Evolutionary conservation across 2,888 invertebrate species (phyloP).

Genomic region (Mylabris sibirica): DNA sequence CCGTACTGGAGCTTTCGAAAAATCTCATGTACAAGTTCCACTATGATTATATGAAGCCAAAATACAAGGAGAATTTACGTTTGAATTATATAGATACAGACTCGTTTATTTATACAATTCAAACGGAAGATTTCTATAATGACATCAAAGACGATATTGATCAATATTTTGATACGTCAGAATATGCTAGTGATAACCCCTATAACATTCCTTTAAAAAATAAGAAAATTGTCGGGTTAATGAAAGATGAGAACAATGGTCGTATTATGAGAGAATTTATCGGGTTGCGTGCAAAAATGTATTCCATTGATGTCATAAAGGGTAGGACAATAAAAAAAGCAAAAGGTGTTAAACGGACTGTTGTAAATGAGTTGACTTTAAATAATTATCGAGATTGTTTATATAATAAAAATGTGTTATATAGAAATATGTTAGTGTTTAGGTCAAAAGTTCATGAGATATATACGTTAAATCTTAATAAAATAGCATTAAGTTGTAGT

Average conservation of each 20-base stretch:
- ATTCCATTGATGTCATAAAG: conserved; percentile 17
- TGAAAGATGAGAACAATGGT: conserved; percentile 25
- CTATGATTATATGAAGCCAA: no score
- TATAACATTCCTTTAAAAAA: conserved; percentile 8
- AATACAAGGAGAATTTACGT: no score
- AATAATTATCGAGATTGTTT: conserved; percentile 27
- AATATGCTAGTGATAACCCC: background rate
- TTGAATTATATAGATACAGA: no score
- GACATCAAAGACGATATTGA: no score
- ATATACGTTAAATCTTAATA: conserved; percentile 29
- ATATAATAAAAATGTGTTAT: conserved; percentile 22
- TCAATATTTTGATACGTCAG: no score
- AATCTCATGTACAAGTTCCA: no score
- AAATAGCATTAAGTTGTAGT: conserved; percentile 25
- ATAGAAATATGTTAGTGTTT: conserved; percentile 23
- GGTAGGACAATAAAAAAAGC: no score
- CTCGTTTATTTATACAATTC: no score
- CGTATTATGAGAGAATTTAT: conserved; percentile 22
- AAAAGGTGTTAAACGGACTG: no score
- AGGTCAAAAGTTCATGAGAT: conserved; percentile 28
- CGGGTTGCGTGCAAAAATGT: conserved; percentile 22
- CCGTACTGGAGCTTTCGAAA: no score
- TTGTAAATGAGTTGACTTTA: conserved; percentile 14
- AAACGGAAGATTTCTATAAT: no score
- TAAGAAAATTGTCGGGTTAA: conserved; percentile 19